phyloP scores from a whole-genome alignment of 2,888 invertebrate genomes.

The Archaeoteleia sp. region DNA sequence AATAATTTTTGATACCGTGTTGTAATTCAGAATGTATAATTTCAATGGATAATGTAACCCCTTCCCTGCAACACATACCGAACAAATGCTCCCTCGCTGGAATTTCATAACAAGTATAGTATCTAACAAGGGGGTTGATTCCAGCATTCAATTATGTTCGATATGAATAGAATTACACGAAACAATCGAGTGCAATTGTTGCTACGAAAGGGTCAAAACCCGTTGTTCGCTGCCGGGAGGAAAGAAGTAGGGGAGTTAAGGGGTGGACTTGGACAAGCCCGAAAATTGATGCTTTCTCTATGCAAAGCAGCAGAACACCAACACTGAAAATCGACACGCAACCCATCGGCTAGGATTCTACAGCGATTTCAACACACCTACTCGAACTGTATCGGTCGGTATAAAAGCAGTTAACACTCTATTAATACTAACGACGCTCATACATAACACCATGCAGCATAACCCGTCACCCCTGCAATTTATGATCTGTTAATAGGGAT shows the following conservation, averaged over 20 bases:
- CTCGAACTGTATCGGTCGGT: constrained; percentile 71
- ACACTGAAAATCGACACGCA: constrained; percentile 66
- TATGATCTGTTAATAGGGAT: constrained; percentile 73
- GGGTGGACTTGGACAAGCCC: constrained; percentile 49
- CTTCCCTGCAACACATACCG: neutral
- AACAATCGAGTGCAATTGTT: constrained; percentile 55
- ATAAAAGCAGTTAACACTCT: constrained; percentile 74
- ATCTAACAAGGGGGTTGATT: constrained; percentile 45
- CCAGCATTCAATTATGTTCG: constrained; percentile 66
- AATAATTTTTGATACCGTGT: constrained; percentile 12
- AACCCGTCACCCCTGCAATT: constrained; percentile 66
- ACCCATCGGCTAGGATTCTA: constrained; percentile 55
- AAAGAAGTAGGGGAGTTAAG: constrained; percentile 22
- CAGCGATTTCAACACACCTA: constrained; percentile 51
- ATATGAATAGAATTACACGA: constrained; percentile 63
- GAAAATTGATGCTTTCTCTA: constrained; percentile 72
- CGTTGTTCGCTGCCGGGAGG: constrained; percentile 25
- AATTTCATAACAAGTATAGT: constrained; percentile 44
- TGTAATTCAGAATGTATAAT: no score
- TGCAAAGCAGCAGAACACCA: constrained; percentile 70
- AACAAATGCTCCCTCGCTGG: constrained; percentile 33
- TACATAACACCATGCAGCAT: constrained; percentile 70
- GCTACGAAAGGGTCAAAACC: constrained; percentile 54
- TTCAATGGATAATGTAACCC: no score
- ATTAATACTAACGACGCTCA: constrained; percentile 75